A percentile compares a stretch with the other conserved stretches of the same genome.
Evolutionary conservation across 2,888 invertebrate genomes (phyloP).

Genomic region (Drosophila eohydei): DNA sequence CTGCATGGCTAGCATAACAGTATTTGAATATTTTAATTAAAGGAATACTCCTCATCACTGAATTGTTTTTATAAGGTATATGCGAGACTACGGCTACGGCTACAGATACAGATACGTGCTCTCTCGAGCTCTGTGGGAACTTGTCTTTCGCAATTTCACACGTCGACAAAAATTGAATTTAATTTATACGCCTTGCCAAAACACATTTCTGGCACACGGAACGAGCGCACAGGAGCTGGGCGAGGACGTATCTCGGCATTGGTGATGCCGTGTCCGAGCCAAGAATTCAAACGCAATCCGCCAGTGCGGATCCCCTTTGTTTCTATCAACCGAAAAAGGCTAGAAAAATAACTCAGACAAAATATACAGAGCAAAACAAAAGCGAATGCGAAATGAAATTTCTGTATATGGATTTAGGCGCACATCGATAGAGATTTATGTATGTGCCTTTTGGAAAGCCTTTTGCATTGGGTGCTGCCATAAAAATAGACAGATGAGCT

Average conservation of each 20-base stretch:
- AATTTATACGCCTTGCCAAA: conserved; percentile 68
- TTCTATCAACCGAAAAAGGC: conserved; percentile 29
- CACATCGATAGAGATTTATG: conserved; percentile 78
- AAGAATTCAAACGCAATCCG: conserved; percentile 66
- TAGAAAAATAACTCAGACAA: conserved; percentile 10
- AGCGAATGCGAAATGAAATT: conserved; percentile 66
- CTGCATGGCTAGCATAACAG: neutral
- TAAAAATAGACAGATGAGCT: conserved; percentile 62
- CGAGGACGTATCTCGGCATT: conserved; percentile 23
- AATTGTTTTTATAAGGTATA: neutral
- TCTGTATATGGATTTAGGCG: conserved; percentile 63
- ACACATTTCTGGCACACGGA: conserved; percentile 49
- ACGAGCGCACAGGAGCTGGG: conserved; percentile 3
- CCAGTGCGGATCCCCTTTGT: conserved; percentile 48
- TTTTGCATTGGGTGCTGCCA: conserved; percentile 46
- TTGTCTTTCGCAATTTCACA: conserved; percentile 67
- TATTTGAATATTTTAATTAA: neutral
- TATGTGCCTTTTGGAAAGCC: conserved; percentile 44
- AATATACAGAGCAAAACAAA: conserved; percentile 45
- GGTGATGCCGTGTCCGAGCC: conserved; percentile 60
- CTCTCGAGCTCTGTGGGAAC: conserved; percentile 1
- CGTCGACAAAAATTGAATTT: conserved; percentile 73
- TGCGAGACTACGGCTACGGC: neutral
- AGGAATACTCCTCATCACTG: neutral
- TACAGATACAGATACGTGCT: conserved; percentile 6